Evolutionary conservation across 2,113 vertebrate species (phyloP).

Genomic region (Hiodon tergisus): DNA sequence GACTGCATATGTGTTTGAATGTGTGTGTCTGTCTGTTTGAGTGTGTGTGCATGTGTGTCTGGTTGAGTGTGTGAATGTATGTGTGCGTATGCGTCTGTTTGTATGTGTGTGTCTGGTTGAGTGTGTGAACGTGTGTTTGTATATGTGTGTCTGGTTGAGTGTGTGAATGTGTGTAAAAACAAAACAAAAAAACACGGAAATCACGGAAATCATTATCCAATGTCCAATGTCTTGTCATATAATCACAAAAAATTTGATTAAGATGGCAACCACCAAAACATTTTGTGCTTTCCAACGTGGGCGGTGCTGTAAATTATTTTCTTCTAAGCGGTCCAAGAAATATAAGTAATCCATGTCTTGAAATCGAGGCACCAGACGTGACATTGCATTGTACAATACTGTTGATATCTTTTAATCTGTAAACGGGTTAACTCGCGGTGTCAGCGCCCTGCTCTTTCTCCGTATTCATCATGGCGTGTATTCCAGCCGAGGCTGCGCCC

Average conservation of each 20-base stretch:
- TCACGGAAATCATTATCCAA: background rate
- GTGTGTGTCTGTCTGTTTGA: background rate
- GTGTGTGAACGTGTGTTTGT: too few relatives aligned
- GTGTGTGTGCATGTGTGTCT: too few relatives aligned
- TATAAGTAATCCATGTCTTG: slow-evolving; percentile 7
- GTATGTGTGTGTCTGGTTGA: too few relatives aligned
- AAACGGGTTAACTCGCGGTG: slow-evolving; percentile 24
- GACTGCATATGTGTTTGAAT: background rate
- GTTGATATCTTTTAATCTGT: slow-evolving; percentile 27
- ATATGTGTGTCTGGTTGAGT: too few relatives aligned
- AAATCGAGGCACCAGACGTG: background rate
- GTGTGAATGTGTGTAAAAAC: too few relatives aligned
- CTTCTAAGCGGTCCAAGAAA: background rate
- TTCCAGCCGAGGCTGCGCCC: slow-evolving; percentile 22
- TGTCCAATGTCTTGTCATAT: background rate
- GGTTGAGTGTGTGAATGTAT: too few relatives aligned
- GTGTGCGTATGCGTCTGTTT: too few relatives aligned
- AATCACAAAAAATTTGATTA: background rate
- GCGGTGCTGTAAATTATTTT: background rate
- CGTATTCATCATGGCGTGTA: slow-evolving; percentile 46
- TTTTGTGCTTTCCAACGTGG: background rate
- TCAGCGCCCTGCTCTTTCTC: background rate
- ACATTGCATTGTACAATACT: slow-evolving; percentile 7
- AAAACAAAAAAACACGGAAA: too few relatives aligned
- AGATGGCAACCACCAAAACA: too few relatives aligned